A percentile compares a stretch with the other conserved stretches of the same genome.
These are phyloP conservation scores for Orgyia antiqua DNA, from an alignment of 2,888 invertebrate genomes.

Conservation along the genomic window DNA sequence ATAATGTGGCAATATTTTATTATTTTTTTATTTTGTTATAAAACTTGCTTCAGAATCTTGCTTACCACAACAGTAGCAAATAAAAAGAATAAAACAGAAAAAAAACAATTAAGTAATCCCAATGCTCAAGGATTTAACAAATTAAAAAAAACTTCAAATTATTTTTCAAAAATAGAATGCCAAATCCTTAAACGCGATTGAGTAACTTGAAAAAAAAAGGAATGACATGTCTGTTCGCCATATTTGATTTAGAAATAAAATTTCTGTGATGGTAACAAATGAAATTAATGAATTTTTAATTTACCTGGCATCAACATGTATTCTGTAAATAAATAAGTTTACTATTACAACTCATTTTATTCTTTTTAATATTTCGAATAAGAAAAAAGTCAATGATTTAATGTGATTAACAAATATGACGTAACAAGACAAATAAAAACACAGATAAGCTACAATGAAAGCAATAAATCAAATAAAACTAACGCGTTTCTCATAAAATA, in stretches of 20 bases:
- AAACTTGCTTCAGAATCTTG: conserved; percentile 33
- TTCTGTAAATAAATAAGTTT: conserved; percentile 13
- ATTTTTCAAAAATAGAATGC: conserved; percentile 18
- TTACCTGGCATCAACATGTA: conserved; percentile 24
- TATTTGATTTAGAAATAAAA: conserved; percentile 9
- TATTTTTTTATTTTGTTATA: too few relatives aligned
- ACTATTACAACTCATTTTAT: conserved; percentile 10
- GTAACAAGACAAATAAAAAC: conserved; percentile 28
- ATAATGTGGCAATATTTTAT: too few relatives aligned
- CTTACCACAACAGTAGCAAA: conserved; percentile 39
- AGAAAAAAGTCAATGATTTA: too few relatives aligned
- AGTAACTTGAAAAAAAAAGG: conserved; percentile 22
- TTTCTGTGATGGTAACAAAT: too few relatives aligned
- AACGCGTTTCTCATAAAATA: conserved; percentile 19
- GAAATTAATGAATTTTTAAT: background rate
- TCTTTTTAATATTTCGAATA: too few relatives aligned
- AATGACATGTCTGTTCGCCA: conserved; percentile 15
- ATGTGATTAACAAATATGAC: conserved; percentile 19
- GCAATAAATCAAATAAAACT: conserved; percentile 42
- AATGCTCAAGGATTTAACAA: conserved; percentile 40
- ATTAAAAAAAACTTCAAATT: background rate
- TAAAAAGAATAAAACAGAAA: conserved; percentile 26
- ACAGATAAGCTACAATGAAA: conserved; percentile 71
- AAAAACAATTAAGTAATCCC: conserved; percentile 31
- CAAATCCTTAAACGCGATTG: conserved; percentile 23